Percentiles rank a stretch among this genome's conserved stretches.
phyloP scores from a whole-genome alignment of 2,888 invertebrate species.

The Yponomeuta cagnagella region DNA sequence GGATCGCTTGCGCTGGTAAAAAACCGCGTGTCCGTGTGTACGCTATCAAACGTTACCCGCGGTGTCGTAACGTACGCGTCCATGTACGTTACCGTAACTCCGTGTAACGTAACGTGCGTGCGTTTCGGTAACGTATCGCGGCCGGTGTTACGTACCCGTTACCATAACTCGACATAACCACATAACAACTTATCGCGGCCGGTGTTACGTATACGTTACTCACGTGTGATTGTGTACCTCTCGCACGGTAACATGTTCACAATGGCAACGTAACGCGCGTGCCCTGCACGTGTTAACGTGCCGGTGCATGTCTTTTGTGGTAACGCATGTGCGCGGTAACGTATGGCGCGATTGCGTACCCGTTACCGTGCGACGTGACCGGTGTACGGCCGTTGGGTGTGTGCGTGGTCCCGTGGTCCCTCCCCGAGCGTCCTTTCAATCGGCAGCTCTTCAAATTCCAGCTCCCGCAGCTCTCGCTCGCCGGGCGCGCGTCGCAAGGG shows the following conservation, averaged over 20 bases:
- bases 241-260: neutral
- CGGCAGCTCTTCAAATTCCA: conserved; percentile 75
- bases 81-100: neutral
- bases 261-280: neutral
- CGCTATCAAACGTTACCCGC: neutral
- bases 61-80: neutral
- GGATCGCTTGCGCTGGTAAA: neutral
- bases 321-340: neutral
- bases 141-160: neutral
- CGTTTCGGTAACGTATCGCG: neutral
- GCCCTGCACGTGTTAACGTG: neutral
- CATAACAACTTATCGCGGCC: neutral
- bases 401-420: conserved; percentile 26
- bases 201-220: too few species aligned
- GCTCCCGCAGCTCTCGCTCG: conserved; percentile 68
- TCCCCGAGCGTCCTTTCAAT: conserved; percentile 53
- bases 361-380: neutral
- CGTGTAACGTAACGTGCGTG: neutral
- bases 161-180: neutral
- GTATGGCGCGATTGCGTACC: neutral
- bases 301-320: neutral
- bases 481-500: conserved; percentile 59
- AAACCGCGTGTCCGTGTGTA: neutral
- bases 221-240: neutral
- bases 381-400: conserved; percentile 21